Evolutionary conservation across 2,797 vertebrate genomes (phyloP).

Genomic region (Coranthus polyacanthus): DNA sequence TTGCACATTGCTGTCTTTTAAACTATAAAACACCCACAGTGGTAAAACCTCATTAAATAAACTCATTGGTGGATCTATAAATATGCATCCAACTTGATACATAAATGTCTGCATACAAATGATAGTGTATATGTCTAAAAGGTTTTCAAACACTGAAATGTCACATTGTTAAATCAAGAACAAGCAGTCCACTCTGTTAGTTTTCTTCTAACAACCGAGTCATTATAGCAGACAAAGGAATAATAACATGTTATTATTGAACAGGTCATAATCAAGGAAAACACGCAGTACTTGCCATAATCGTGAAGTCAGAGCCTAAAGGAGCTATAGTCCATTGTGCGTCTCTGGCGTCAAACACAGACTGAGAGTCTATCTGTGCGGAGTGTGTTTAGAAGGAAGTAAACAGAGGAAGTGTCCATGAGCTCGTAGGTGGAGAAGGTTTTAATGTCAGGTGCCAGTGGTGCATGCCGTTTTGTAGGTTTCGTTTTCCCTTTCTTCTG

Average conservation of each 20-base stretch:
- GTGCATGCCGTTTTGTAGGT: conserved; percentile 9
- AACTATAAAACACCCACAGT: conserved; percentile 15
- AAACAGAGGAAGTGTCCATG: conserved; percentile 54
- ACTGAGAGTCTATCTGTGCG: too few species aligned
- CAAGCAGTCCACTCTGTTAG: neutral
- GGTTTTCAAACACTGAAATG: neutral
- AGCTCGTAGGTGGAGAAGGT: neutral
- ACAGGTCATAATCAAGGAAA: neutral
- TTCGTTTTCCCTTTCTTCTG: conserved; percentile 67
- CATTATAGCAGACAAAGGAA: neutral
- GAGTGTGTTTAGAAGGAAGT: conserved; percentile 43
- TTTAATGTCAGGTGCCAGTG: conserved; percentile 16
- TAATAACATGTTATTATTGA: too few species aligned
- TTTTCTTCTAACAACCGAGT: neutral
- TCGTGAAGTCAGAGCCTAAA: neutral
- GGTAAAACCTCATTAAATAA: neutral
- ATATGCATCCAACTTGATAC: neutral
- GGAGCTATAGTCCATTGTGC: neutral
- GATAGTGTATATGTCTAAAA: neutral
- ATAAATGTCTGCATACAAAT: conserved; percentile 11
- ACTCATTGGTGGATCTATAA: neutral
- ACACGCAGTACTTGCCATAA: conserved; percentile 15
- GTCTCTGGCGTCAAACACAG: neutral
- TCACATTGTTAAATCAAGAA: neutral
- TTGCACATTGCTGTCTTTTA: neutral